A percentile compares a stretch with the other conserved stretches of the same genome.
Conservation (phyloP, 2,888 invertebrate species). For the Cosmia trapezina region DNA sequence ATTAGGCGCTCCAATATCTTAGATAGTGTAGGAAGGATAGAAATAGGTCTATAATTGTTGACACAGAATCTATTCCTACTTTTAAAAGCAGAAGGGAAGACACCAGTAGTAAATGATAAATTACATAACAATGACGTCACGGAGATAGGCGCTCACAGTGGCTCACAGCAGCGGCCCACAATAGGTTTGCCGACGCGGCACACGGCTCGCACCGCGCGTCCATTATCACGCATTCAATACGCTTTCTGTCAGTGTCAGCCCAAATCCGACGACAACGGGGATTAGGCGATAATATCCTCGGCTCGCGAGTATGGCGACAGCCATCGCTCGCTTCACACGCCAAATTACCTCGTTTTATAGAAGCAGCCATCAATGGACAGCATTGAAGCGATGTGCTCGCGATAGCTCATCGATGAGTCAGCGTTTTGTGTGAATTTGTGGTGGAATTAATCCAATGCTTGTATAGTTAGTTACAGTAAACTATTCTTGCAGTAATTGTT, state of each 20-base stretch:
- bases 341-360: conserved; percentile 1
- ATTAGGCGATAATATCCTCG: conserved; percentile 21
- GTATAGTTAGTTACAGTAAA: conserved; percentile 16
- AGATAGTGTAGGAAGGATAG: no score
- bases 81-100: no score
- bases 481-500: conserved; percentile 4
- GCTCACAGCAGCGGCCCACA: conserved; percentile 14
- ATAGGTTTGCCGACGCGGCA: conserved; percentile 26
- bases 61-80: no score
- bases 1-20: no score
- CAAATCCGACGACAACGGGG: conserved; percentile 22
- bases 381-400: conserved; percentile 7
- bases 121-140: no score
- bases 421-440: conserved; percentile 21
- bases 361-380: conserved; percentile 22
- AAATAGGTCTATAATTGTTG: no score
- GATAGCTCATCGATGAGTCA: conserved; percentile 6
- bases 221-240: conserved; percentile 43
- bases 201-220: neutral
- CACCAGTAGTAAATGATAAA: no score
- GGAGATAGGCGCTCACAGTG: neutral
- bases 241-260: conserved; percentile 36
- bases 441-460: conserved; percentile 35
- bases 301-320: neutral
- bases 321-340: conserved; percentile 24